Evolutionary conservation across 2,113 vertebrate species (phyloP).

Genomic region (Genyomyrus donnyi): DNA sequence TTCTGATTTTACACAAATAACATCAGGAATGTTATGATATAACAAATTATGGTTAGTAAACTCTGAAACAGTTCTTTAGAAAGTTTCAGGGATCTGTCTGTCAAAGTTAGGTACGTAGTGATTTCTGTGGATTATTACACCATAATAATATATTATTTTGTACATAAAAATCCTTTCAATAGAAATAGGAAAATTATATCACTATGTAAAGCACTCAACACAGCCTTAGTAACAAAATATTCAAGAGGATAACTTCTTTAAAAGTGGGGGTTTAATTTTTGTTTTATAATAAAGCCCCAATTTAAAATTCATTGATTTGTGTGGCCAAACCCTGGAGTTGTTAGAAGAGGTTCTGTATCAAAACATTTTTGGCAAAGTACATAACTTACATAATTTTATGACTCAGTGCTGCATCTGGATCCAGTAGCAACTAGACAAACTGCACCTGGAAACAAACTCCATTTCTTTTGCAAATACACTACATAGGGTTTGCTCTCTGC

Average conservation of each 20-base stretch:
- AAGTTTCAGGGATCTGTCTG: neutral
- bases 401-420: neutral
- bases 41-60: neutral
- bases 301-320: neutral
- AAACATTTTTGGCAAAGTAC: neutral
- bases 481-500: neutral
- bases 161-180: conserved; percentile 25
- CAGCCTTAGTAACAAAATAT: conserved; percentile 18
- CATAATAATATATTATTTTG: conserved; percentile 14
- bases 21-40: neutral
- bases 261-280: neutral
- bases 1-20: neutral
- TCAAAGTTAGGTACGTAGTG: neutral
- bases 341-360: neutral
- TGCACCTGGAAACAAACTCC: neutral
- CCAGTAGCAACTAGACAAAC: neutral
- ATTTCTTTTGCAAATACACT: neutral
- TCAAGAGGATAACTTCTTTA: neutral
- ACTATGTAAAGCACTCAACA: conserved; percentile 20
- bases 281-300: neutral
- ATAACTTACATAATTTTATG: neutral
- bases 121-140: conserved; percentile 25
- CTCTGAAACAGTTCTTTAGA: neutral
- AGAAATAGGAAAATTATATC: conserved; percentile 25
- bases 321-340: neutral